Evolutionary conservation across 2,113 vertebrate species (phyloP), one percentile per base, ranked within the genome.

Genomic region (Cyprinodon variegatus): DNA sequence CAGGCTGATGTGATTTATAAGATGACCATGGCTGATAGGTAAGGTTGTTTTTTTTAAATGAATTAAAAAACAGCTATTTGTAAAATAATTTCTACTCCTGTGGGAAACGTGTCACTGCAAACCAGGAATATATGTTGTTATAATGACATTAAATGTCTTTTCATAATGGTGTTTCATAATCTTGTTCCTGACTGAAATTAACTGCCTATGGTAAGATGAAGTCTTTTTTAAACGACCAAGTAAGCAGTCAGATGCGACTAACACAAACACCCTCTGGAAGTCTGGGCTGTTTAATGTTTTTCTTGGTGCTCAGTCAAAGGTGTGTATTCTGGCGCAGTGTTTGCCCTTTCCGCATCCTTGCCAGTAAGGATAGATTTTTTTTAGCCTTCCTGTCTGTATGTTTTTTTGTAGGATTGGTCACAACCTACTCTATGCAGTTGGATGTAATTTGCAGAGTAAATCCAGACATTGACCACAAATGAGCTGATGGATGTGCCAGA

Each of bases 21-120:
- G 91, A 96, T 99, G 94, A 96, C 95, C 83, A 98, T 99, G 98
- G 98, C 98, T 69, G 98, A 99, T 93, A 99, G 98, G 98, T 99
- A 94, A 95, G 86, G 79, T 57, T 57, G 4, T 41, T 41, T 3
- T 41, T 41, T 41, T 41, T 41, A 2, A 6, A 41, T 57, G 50
- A 57, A n/a, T 57, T 17, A 9, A n/a, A 10, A 29, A 29, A 29
- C 29, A 29, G 29, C 50, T 14, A 0, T 57, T 57, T 57, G 50
- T 2, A 9, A 29, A n/a, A 2, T 45, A 5, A 2, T 20, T 57
- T 57, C 20, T 57, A 20, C n/a, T 57, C 7, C 20, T 57, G 50
- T n/a, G 20, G 50, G 9, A 57, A 57, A 57, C n/a, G 9, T 57
- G 15, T 57, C 50, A 57, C 20, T 0, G 29, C 5, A 22, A 40